phyloP scores from a whole-genome alignment of 2,113 vertebrate genomes.

The Osmerus eperlanus region DNA sequence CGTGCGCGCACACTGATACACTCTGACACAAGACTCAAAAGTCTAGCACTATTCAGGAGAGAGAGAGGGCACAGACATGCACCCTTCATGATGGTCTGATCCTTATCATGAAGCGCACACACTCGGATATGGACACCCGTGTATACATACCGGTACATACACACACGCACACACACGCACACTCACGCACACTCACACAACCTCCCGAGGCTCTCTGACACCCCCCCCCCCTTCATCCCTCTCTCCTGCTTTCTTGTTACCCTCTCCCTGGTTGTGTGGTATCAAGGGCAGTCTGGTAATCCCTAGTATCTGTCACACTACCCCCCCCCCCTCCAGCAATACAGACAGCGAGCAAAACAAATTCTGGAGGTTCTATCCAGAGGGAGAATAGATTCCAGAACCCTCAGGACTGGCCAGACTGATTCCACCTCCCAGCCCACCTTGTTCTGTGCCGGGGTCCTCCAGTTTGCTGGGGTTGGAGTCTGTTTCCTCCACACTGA shows the following conservation, averaged over 20 bases:
- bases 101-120: background rate
- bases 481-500: too few species aligned
- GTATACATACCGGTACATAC: constrained; percentile 6
- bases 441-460: too few species aligned
- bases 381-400: too few species aligned
- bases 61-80: background rate
- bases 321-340: too few species aligned
- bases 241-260: constrained; percentile 12
- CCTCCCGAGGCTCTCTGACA: constrained; percentile 21
- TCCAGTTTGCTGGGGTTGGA: too few species aligned
- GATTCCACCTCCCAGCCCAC: too few species aligned
- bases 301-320: constrained; percentile 35
- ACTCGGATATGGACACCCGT: background rate
- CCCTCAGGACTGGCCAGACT: too few species aligned
- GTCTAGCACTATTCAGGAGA: too few species aligned
- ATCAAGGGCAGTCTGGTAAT: too few species aligned
- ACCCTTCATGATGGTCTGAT: background rate
- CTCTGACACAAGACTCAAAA: background rate
- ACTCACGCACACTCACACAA: constrained; percentile 21
- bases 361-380: too few species aligned
- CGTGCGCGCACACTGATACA: constrained; percentile 6
- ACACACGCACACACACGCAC: constrained; percentile 19
- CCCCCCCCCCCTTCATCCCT: constrained; percentile 33
- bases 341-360: too few species aligned
- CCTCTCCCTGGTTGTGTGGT: constrained; percentile 49